Percentiles rank a stretch among this genome's conserved stretches.
Conservation (phyloP, 2,888 invertebrate genomes). For the Horisme vitalbata region DNA sequence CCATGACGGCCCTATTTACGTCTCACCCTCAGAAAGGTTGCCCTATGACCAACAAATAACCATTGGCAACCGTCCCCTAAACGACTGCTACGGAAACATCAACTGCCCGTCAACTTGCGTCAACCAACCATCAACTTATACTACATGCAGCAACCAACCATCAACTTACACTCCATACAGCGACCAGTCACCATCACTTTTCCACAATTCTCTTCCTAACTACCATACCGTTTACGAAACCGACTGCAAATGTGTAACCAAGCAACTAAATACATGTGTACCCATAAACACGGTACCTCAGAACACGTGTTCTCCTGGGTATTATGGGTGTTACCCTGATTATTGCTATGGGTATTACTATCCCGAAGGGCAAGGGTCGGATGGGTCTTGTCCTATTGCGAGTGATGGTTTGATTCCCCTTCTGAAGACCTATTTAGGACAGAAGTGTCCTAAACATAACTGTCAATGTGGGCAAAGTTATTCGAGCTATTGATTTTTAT, state of each 20-base stretch:
- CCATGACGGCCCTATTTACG: slow-evolving; percentile 55
- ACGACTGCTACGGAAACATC: background rate
- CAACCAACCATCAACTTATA: slow-evolving; percentile 15
- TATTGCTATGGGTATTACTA: slow-evolving; percentile 19
- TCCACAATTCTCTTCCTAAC: slow-evolving; percentile 10
- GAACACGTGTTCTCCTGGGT: slow-evolving; percentile 7
- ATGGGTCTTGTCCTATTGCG: slow-evolving; percentile 8
- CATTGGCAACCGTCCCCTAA: slow-evolving; percentile 23
- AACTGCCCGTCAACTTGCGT: slow-evolving; percentile 25
- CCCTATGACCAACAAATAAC: slow-evolving; percentile 11
- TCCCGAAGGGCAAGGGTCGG: slow-evolving; percentile 7
- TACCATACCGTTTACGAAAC: slow-evolving; percentile 21
- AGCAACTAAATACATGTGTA: slow-evolving; percentile 16
- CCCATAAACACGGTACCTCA: slow-evolving; percentile 26
- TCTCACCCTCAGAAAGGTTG: slow-evolving; percentile 28
- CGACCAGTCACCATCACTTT: slow-evolving; percentile 18
- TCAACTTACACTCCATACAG: slow-evolving; percentile 16
- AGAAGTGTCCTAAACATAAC: slow-evolving; percentile 13
- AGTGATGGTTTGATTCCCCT: slow-evolving; percentile 27
- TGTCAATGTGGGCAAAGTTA: slow-evolving; percentile 18
- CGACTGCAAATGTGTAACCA: slow-evolving; percentile 30
- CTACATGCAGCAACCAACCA: slow-evolving; percentile 15
- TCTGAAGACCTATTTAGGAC: slow-evolving; percentile 26
- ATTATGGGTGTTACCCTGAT: slow-evolving; percentile 19
- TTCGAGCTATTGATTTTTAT: slow-evolving; percentile 8